Base-by-base conservation (phyloP, 2,888 invertebrate species). In the Odontothrips loti region DNA sequence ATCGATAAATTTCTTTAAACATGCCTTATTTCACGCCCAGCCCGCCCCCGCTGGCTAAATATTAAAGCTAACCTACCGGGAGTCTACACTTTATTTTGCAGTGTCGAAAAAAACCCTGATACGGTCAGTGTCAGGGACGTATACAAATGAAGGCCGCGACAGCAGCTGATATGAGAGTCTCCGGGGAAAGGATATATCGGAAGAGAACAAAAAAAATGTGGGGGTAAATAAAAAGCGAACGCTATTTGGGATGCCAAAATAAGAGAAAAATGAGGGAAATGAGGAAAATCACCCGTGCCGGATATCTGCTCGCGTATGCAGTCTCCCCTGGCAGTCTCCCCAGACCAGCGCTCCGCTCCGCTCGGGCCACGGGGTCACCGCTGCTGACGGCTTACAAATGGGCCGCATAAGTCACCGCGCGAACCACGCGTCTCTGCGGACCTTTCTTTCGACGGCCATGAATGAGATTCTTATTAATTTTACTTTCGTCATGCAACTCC, bases 181-280 rank as follows among this genome's bases (percentile, higher is more conserved):
- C 58, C 20, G 58, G 58, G 58, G n/a, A 58, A 58, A 8, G 58
- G 51, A 43, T 43, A 43, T 43, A 43, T 43, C 34, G 34, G 34
- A 43, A 6, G 15, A 58, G 15, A 51, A 17, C 6, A 58, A 75
- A 75, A 75, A 75, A 75, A 75, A 23, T 6, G 12, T 27, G 23
- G 12, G 23, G 68, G 68, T 27, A 75, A 75, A 75, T 75, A 75
- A 75, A 75, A 75, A 23, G n/a, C 68, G 68, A 12, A 20, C 15
- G 27, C 68, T 27, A 75, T 75, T 27, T 12, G 23, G 68, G 9
- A 23, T 27, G 68, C 68, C 68, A 75, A 75, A 75, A 75, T 75
- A 75, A 75, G 68, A 75, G 68, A 75, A 75, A 75, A 75, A 75
- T 75, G 27, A 27, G 27, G 68, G 68, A 75, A 75, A 75, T 75